Evolutionary conservation across 2,888 invertebrate species (phyloP).

Genomic region (Pandemis heparana): DNA sequence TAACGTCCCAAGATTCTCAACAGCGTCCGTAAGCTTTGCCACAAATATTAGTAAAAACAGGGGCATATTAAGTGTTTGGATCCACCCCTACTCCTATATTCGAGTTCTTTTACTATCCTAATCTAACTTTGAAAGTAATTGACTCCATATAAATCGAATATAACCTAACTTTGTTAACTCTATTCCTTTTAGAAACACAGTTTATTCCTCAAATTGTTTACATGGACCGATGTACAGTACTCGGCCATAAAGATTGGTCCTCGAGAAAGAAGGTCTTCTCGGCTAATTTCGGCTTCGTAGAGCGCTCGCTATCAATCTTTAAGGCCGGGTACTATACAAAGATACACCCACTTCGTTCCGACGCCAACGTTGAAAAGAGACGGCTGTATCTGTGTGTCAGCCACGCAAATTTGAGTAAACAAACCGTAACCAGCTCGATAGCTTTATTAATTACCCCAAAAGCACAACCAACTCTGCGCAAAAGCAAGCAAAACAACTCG

Average conservation of each 20-base stretch:
- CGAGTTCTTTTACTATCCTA: neutral
- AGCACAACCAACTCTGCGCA: slow-evolving; percentile 56
- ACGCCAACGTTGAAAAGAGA: neutral
- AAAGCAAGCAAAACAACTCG: slow-evolving; percentile 83
- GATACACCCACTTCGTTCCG: neutral
- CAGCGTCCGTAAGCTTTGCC: neutral
- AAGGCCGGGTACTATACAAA: neutral
- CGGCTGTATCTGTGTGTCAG: neutral
- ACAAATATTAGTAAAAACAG: neutral
- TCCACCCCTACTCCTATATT: neutral
- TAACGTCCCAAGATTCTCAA: too few relatives aligned
- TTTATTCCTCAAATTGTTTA: neutral
- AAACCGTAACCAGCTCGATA: neutral
- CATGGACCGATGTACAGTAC: too few relatives aligned
- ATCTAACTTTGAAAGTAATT: neutral
- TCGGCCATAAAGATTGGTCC: too few relatives aligned
- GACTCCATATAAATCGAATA: neutral
- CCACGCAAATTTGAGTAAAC: neutral
- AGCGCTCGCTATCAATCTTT: too few relatives aligned
- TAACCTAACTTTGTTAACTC: neutral
- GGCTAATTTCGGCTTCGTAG: too few relatives aligned
- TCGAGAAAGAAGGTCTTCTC: too few relatives aligned
- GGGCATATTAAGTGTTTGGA: neutral
- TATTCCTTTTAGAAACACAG: neutral
- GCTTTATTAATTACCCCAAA: neutral